Evolutionary conservation across 2,888 invertebrate species (phyloP), one percentile per base, ranked within the genome.

Genomic region (Hymenopus coronatus): DNA sequence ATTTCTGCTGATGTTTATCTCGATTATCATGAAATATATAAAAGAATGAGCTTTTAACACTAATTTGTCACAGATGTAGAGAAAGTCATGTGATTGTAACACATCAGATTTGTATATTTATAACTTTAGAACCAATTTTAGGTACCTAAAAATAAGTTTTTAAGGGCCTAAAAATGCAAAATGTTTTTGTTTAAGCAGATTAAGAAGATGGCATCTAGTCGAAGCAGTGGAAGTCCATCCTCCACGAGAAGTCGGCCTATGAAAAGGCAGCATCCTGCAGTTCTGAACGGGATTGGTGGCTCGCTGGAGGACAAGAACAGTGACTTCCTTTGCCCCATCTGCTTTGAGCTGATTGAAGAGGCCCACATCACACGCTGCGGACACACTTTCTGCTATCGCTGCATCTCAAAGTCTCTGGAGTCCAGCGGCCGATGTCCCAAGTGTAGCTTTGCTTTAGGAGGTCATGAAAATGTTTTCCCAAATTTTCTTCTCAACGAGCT

Each of bases 331-430:
- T 97, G 98, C 92, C 97, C 98, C 0, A 96, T 98, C 88, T 98
- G 98, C 93, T 97, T 98, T 93, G 97, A 98, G 93, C 94, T 97
- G 86, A 97, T 98, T 90, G 96, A 96, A 91, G 98, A 98, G 93
- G 98, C 98, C 0, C 96, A 98, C 93, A 97, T 98, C 92, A 98
- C 98, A 0, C 96, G 96, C 91, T 98, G 98, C 93, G 98, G 98
- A 0, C 98, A 98, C 93, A 98, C 98, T 1, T 98, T 97, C 94
- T 98, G 98, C 93, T 96, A 96, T 92, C 95, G 95, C 28, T 98
- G 98, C 93, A 97, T 98, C 87, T 93, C 94, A 28, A 95, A 95
- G 91, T 95, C 96, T 3, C 94, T 97, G 82, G 96, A 96, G 91
- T 93, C 94, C 3, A 94, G 94, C 90, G 95, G 95, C 89, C 94